A percentile compares a stretch with the other conserved stretches of the same genome.
These are phyloP conservation scores for Thinocorus orbignyianus DNA, from an alignment of 2,113 vertebrate genomes.

Conservation along the genomic window DNA sequence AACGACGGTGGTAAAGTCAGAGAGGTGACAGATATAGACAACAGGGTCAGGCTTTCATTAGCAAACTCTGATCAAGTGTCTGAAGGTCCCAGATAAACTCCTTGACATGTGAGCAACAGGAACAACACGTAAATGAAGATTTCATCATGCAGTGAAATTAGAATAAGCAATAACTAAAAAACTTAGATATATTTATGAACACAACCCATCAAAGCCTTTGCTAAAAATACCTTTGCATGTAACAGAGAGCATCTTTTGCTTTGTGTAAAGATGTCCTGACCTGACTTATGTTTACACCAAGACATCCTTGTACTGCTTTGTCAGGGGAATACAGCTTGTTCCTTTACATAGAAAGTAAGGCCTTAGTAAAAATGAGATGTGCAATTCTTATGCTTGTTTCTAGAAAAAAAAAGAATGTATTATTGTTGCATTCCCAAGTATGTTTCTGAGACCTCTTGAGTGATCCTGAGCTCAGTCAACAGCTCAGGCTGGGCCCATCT, in stretches of 20 bases:
- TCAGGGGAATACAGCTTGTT: not conserved
- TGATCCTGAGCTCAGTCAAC: not conserved
- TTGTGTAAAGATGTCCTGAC: not conserved
- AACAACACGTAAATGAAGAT: not conserved
- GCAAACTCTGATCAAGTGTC: conserved; percentile 26
- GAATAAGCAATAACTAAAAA: not conserved
- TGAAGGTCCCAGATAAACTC: conserved; percentile 22
- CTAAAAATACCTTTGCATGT: not conserved
- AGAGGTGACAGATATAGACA: not conserved
- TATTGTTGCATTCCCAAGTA: not conserved
- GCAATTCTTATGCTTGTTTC: not conserved
- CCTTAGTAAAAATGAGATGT: not conserved
- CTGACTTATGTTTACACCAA: not conserved
- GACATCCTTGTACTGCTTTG: not conserved
- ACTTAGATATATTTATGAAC: not conserved
- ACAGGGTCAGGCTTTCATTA: conserved; percentile 29
- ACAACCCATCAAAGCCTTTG: not conserved
- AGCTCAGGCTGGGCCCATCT: not conserved
- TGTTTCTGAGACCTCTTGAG: not conserved
- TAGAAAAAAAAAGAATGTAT: not conserved
- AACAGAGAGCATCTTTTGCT: not conserved
- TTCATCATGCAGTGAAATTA: not conserved
- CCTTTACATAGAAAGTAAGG: not conserved
- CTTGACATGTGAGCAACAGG: not conserved
- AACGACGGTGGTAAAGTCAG: conserved; percentile 12